Conservation (phyloP, 2,797 vertebrate species). For the Ciconia nigra region DNA sequence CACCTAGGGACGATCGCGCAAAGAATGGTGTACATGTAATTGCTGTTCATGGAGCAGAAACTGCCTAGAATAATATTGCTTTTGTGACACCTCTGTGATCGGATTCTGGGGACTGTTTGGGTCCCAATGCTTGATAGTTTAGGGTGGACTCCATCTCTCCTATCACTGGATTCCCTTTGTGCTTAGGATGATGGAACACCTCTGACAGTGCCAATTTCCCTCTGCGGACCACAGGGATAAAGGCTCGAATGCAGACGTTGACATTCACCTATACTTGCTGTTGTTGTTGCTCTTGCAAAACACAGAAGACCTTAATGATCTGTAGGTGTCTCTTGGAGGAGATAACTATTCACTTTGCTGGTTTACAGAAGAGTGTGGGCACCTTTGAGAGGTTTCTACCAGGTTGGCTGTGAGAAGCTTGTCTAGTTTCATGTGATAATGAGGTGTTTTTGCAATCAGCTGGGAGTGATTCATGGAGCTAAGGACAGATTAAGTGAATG, state of each 20-base stretch:
- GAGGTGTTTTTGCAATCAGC: background rate
- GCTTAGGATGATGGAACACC: background rate
- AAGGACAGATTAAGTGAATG: background rate
- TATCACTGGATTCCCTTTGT: background rate
- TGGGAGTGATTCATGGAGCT: background rate
- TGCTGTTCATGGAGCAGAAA: background rate
- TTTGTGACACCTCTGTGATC: background rate
- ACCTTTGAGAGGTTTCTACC: background rate
- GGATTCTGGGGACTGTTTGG: background rate
- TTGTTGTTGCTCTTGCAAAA: background rate
- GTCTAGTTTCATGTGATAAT: background rate
- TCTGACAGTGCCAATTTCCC: background rate
- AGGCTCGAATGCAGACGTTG: background rate
- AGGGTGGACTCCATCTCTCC: background rate
- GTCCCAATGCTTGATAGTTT: background rate
- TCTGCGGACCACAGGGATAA: background rate
- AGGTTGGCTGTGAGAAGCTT: background rate
- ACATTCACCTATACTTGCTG: background rate
- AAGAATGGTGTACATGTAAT: background rate
- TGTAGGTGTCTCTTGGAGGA: background rate
- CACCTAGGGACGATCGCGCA: fast-evolving
- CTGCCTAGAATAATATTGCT: background rate
- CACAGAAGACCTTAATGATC: background rate
- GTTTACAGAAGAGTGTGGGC: background rate
- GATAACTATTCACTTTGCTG: background rate